Evolutionary conservation across 2,797 vertebrate genomes (phyloP).

Genomic region (Sebastes miniatus): DNA sequence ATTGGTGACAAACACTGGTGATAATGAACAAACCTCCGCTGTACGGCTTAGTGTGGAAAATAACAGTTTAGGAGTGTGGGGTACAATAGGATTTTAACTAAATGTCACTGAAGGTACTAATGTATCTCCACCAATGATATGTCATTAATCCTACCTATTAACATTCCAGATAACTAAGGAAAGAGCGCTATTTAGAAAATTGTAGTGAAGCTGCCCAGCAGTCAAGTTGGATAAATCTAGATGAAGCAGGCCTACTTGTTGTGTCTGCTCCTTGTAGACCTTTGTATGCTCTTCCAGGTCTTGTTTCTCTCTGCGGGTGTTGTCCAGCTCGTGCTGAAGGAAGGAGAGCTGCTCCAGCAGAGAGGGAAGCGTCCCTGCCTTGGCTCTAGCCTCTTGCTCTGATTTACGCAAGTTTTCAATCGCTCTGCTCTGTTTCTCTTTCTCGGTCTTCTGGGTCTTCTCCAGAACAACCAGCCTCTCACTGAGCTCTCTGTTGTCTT

Average conservation of each 20-base stretch:
- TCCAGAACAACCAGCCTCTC: conserved; percentile 85
- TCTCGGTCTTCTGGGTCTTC: conserved; percentile 80
- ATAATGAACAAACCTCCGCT: not conserved
- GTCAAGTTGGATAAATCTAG: not conserved
- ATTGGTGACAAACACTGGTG: not conserved
- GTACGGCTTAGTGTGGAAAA: not conserved
- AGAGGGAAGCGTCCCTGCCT: conserved; percentile 80
- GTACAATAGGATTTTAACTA: not conserved
- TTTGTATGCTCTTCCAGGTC: conserved; percentile 82
- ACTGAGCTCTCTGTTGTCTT: conserved; percentile 90
- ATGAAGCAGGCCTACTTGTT: conserved; percentile 78
- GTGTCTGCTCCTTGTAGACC: conserved; percentile 84
- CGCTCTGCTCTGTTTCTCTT: conserved; percentile 85
- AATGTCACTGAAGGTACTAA: not conserved
- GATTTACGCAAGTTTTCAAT: conserved; percentile 84
- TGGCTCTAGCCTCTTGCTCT: conserved; percentile 85
- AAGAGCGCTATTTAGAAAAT: not conserved
- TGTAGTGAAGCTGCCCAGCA: not conserved
- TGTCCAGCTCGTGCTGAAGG: conserved; percentile 87
- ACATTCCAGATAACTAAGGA: not conserved
- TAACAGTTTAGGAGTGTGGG: not conserved
- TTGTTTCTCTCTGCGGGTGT: conserved; percentile 84
- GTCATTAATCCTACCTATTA: not conserved
- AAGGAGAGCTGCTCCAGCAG: conserved; percentile 90
- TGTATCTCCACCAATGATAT: not conserved